Base-by-base conservation (phyloP, 1,140 invertebrate species). In the Drosophila kurseongensis region DNA sequence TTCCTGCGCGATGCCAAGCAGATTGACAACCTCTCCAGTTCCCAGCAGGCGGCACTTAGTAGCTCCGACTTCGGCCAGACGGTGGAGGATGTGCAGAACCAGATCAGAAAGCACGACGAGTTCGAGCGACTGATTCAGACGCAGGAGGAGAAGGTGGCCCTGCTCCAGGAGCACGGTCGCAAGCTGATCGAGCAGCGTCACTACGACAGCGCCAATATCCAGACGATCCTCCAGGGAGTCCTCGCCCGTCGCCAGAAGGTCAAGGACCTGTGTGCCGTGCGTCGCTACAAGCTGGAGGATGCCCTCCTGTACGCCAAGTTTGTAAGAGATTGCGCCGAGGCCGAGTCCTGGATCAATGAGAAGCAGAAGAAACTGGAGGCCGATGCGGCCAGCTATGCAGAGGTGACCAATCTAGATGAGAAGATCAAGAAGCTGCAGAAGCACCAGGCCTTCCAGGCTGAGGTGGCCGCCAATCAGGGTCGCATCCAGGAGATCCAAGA, bases 401-500 rank as follows among this genome's bases (percentile, higher is more conserved):
- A 97, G 90, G 95, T 96, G 5, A 95, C 94, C 10, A 96, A 94
- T 90, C 92, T 97, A 5, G 96, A 97, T 82, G 96, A 97, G 60
- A 97, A 97, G 91, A 97, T 99, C 86, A 98, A 98, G 93, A 97
- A 98, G 90, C 93, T 99, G n/a, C 97, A 99, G 92, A 99, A 99
- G 92, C 98, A 99, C 92, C 98, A 99, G 93, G 98, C 98, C 0
- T 99, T 99, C 93, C 97, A 99, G 91, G 98, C 98, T 0, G 98
- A 99, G 93, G 94, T 99, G 40, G 94, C 96, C 0, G 97, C 98
- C 9, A 98, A 99, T 93, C 95, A 97, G 71, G 95, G 96, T 10
- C 94, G 97, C 60, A 97, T 99, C 42, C 94, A 96, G 51, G 96
- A 97, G 91, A 97, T 99, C 14, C 95, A 95, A 86, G 93, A 93